Evolutionary conservation across 2,888 invertebrate species (phyloP), one percentile per base, ranked within the genome.

Genomic region (Pyralis farinalis): DNA sequence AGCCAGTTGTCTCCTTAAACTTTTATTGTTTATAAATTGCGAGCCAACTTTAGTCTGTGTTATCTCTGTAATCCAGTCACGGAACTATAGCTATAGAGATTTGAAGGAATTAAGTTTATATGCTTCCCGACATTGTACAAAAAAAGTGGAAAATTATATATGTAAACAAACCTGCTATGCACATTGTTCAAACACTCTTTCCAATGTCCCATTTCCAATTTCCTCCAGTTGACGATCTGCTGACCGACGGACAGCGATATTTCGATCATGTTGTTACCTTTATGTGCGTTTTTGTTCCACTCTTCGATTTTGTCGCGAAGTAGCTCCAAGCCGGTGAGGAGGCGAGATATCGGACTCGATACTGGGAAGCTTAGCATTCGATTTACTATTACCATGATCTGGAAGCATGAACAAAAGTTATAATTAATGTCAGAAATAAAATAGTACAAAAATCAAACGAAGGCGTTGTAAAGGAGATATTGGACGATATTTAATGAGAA

Each of bases 231-330:
- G 34, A 98, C 93, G 36, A 99, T 95, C 64, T 95, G 93, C 46
- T 93, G 92, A 0, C 95, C 95, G 1, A 99, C 88, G 20, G 91
- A 90, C 20, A 92, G 76, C n/a, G 96, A 92, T 44, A 95, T 91
- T 0, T 92, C 90, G 0, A 92, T 90, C 62, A 99, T 82, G 49
- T 96, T 96, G 44, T 98, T 96, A 4, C 94, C 94, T 51, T 91
- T 93, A 60, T 97, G 96, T 0, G 98, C 97, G 54, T 96, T 95
- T 58, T 94, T 93, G 72, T 98, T 97, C 98, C 98, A 98, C 60
- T 97, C 95, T 50, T 97, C 92, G 37, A 95, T 90, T 61, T 96
- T 95, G 46, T 94, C 93, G 1, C 98, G 87, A 1, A 99, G 83
- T 34, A 98, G 86, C 76, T 99, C 99, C 38, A 99, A 88, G 0